phyloP scores from a whole-genome alignment of 2,113 vertebrate genomes.

The Neotoma lepida region DNA sequence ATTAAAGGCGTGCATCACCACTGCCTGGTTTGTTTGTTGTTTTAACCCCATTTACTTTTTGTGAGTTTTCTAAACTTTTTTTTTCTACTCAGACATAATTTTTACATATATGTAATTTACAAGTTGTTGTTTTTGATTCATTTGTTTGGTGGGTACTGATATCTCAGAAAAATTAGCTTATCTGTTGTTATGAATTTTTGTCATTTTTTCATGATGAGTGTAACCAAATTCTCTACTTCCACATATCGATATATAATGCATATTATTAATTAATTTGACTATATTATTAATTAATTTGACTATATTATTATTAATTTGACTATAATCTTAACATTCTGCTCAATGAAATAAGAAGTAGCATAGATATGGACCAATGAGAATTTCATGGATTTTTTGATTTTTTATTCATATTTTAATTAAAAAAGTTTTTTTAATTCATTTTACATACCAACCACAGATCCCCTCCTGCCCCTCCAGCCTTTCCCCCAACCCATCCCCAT shows the following conservation, averaged over 20 bases:
- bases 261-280: not conserved
- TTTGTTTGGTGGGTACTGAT: not conserved
- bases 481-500: too few species aligned
- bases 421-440: too few species aligned
- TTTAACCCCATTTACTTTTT: not conserved
- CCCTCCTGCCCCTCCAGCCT: too few species aligned
- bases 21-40: not conserved
- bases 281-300: too few species aligned
- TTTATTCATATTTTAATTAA: not conserved
- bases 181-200: not conserved
- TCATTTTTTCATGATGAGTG: not conserved
- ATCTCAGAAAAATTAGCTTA: not conserved
- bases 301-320: not conserved
- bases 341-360: not conserved
- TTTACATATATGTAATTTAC: not conserved
- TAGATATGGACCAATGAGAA: not conserved
- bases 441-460: too few species aligned
- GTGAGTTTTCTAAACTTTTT: not conserved
- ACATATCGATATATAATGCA: not conserved
- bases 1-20: too few species aligned
- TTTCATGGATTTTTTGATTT: not conserved
- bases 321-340: not conserved
- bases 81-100: not conserved
- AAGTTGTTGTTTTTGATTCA: not conserved
- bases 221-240: not conserved